These are phyloP conservation scores for Ichneumon xanthorius DNA, from an alignment of 2,888 invertebrate species.

Conservation along the genomic window DNA sequence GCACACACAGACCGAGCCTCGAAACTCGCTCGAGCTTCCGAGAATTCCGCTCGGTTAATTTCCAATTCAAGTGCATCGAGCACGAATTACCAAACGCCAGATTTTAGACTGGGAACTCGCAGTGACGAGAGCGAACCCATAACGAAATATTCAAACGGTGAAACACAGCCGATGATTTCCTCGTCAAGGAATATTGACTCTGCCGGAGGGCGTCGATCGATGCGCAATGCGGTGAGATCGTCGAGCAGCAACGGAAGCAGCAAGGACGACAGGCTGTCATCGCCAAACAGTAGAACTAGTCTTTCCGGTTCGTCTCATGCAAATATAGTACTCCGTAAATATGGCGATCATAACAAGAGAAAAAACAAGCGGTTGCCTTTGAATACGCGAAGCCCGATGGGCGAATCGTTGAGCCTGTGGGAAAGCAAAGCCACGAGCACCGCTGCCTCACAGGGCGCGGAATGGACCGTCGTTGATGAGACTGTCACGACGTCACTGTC, in stretches of 20 bases:
- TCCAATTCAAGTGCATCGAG: conserved; percentile 19
- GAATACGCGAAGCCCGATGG: background rate
- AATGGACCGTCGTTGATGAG: background rate
- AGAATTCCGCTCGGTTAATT: conserved; percentile 24
- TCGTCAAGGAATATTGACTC: conserved; percentile 10
- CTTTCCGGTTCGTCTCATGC: background rate
- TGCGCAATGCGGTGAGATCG: background rate
- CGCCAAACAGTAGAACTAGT: conserved; percentile 4
- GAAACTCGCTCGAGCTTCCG: conserved; percentile 9
- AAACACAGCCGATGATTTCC: conserved; percentile 5
- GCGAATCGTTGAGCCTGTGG: background rate
- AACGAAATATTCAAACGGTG: background rate
- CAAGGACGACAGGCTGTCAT: conserved; percentile 5
- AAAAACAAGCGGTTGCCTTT: background rate
- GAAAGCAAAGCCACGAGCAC: background rate
- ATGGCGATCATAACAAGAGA: background rate
- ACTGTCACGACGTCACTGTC: background rate
- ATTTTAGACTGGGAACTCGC: background rate
- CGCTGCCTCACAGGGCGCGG: background rate
- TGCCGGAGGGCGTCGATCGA: conserved; percentile 11
- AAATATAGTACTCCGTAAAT: background rate
- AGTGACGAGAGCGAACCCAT: background rate
- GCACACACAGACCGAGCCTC: background rate
- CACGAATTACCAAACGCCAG: background rate
- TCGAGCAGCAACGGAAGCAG: conserved; percentile 18